phyloP scores from a whole-genome alignment of 92 coral and sea anemone genomes.

The Virgularia gustaviana region DNA sequence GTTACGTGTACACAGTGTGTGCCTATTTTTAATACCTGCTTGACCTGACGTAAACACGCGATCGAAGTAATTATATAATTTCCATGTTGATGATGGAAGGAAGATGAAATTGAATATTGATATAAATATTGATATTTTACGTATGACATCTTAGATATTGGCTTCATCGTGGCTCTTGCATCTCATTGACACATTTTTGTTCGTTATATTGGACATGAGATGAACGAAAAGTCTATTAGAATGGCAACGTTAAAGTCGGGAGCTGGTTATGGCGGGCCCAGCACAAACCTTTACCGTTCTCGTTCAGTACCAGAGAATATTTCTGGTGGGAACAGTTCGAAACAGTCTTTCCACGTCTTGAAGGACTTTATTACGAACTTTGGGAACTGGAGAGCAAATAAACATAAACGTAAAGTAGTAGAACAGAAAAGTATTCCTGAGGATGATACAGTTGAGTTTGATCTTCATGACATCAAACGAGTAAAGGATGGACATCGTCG shows the following conservation, averaged over 20 bases:
- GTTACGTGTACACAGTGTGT: too few relatives aligned
- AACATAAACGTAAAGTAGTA: slow-evolving; percentile 56
- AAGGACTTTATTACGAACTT: slow-evolving; percentile 84
- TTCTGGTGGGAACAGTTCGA: slow-evolving; percentile 22
- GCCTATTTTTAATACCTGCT: too few relatives aligned
- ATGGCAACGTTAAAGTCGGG: slow-evolving; percentile 27
- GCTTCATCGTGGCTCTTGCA: too few relatives aligned
- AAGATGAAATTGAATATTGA: too few relatives aligned
- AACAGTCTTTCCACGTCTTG: slow-evolving; percentile 39
- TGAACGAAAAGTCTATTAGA: slow-evolving; percentile 16
- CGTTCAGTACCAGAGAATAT: slow-evolving; percentile 36
- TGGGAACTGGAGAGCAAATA: slow-evolving; percentile 69
- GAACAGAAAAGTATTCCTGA: slow-evolving; percentile 59
- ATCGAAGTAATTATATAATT: too few relatives aligned
- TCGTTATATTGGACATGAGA: background rate
- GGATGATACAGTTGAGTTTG: slow-evolving; percentile 62
- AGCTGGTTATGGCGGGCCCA: slow-evolving; percentile 19
- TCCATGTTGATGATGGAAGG: too few relatives aligned
- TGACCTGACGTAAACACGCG: too few relatives aligned
- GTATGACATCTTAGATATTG: too few relatives aligned
- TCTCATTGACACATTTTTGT: too few relatives aligned
- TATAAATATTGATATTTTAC: too few relatives aligned
- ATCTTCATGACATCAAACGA: slow-evolving; percentile 31
- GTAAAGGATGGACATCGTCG: slow-evolving; percentile 29
- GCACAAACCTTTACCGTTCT: slow-evolving; percentile 18